phyloP scores from a whole-genome alignment of 2,797 vertebrate genomes.

The Leucoraja ocellata region DNA sequence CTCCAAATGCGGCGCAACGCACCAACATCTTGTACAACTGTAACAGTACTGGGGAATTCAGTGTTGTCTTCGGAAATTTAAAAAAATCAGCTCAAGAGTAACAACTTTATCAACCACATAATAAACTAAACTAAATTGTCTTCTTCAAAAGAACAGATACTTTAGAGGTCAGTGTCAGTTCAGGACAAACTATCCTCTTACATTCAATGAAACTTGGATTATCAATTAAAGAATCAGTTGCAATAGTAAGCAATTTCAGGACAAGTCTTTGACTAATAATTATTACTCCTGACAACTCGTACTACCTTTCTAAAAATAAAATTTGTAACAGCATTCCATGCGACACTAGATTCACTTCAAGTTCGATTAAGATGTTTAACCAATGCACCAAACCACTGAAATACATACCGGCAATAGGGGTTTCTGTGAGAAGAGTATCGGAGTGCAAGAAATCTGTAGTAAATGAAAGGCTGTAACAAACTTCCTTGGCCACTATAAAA shows the following conservation, averaged over 20 bases:
- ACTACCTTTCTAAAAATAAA: neutral
- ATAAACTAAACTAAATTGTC: neutral
- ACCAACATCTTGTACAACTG: too few species aligned
- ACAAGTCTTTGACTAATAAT: neutral
- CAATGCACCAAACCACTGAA: neutral
- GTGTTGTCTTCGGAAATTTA: neutral
- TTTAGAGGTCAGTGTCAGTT: neutral
- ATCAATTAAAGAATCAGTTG: neutral
- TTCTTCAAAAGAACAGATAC: neutral
- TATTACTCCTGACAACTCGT: neutral
- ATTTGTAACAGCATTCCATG: neutral
- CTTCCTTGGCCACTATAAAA: constrained; percentile 85
- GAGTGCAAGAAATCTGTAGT: constrained; percentile 92
- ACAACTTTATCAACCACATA: neutral
- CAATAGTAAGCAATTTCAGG: neutral
- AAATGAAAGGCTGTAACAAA: constrained; percentile 93
- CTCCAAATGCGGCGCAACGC: too few species aligned
- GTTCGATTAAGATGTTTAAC: neutral
- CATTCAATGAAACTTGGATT: neutral
- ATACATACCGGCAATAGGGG: constrained; percentile 88
- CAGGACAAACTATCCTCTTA: neutral
- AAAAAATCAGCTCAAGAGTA: too few species aligned
- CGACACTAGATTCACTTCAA: neutral
- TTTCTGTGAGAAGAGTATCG: constrained; percentile 94
- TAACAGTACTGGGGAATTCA: neutral